phyloP scores from a whole-genome alignment of 2,888 invertebrate species.

The Mythimna impura region DNA sequence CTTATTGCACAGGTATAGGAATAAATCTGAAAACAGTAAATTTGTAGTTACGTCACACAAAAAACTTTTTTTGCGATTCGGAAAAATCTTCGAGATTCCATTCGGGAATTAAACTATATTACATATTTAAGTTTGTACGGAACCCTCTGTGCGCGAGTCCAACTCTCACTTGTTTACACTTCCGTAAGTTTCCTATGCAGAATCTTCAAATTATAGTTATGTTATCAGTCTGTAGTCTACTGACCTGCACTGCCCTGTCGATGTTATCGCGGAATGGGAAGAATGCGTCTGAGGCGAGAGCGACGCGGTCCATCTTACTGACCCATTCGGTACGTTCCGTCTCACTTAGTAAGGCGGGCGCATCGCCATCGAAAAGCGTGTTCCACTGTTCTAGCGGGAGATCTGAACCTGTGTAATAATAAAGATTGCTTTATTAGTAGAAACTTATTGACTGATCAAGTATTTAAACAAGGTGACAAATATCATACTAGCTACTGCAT shows the following conservation, averaged over 20 bases:
- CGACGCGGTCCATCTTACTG: constrained; percentile 93
- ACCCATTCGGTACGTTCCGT: constrained; percentile 93
- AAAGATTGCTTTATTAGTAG: neutral
- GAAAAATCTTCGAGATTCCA: no score
- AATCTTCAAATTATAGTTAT: neutral
- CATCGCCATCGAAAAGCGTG: constrained; percentile 92
- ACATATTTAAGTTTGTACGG: no score
- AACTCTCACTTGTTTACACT: neutral
- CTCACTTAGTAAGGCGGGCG: constrained; percentile 93
- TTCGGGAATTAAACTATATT: no score
- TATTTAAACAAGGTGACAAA: no score
- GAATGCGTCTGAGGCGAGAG: constrained; percentile 98
- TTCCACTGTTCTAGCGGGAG: constrained; percentile 94
- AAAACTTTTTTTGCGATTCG: no score
- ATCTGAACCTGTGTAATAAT: constrained; percentile 92
- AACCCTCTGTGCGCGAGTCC: no score
- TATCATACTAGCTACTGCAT: no score
- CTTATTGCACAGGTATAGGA: no score
- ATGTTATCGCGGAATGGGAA: constrained; percentile 99
- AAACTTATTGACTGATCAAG: neutral
- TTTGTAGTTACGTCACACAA: no score
- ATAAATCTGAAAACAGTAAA: no score
- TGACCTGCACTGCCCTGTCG: constrained; percentile 96
- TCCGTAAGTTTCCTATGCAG: neutral
- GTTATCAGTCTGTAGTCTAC: constrained; percentile 4